phyloP scores from a whole-genome alignment of 2,113 vertebrate species.

The Albula goreensis region DNA sequence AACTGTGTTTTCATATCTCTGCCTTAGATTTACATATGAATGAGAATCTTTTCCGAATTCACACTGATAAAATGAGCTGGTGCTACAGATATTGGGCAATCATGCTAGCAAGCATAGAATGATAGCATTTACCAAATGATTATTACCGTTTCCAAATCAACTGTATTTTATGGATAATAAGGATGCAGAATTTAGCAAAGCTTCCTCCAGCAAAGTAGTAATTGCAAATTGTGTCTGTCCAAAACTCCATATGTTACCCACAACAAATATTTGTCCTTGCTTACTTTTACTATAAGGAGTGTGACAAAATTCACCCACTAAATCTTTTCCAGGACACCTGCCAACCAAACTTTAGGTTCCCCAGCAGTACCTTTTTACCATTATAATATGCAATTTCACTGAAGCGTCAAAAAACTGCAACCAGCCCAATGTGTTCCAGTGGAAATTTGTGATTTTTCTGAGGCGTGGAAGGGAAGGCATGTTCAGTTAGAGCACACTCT shows the following conservation, averaged over 20 bases:
- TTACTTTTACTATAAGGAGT: not conserved
- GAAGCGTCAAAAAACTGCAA: not conserved
- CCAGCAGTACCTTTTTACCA: too few relatives aligned
- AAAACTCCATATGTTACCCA: not conserved
- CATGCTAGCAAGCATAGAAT: too few relatives aligned
- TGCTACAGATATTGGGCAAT: too few relatives aligned
- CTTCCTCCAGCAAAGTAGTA: not conserved
- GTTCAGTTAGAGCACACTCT: not conserved
- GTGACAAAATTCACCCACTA: not conserved
- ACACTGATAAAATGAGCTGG: too few relatives aligned
- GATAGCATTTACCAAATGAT: too few relatives aligned
- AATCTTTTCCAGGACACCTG: not conserved
- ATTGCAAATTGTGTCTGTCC: not conserved
- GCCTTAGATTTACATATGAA: too few relatives aligned
- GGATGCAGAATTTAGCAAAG: not conserved
- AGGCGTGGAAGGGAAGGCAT: not conserved
- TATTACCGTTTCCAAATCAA: too few relatives aligned
- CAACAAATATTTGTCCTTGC: not conserved
- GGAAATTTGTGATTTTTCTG: not conserved
- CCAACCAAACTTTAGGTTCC: not conserved
- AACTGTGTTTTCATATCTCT: too few relatives aligned
- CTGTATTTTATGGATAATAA: too few relatives aligned
- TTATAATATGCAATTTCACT: not conserved
- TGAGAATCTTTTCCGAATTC: too few relatives aligned
- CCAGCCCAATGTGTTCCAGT: too few relatives aligned